Percentiles rank a stretch among this genome's conserved stretches.
Conservation (phyloP, 2,113 vertebrate species). For the Ifrita kowaldi region DNA sequence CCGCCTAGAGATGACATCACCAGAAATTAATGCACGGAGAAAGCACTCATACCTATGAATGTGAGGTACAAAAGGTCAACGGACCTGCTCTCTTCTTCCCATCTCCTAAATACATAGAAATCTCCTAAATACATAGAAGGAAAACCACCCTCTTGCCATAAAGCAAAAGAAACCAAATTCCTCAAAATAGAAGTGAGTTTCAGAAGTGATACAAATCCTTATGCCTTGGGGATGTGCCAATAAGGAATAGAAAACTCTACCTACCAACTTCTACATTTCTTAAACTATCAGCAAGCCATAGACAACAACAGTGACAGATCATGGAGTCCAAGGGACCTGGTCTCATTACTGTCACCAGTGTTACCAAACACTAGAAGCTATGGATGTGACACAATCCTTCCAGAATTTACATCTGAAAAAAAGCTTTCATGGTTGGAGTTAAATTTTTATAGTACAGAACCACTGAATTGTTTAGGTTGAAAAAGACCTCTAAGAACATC, state of each 20-base stretch:
- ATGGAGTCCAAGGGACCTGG: not conserved
- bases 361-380: not conserved
- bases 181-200: fast-evolving
- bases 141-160: not conserved
- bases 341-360: not conserved
- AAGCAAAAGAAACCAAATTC: not conserved
- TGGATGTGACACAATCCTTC: not conserved
- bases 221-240: fast-evolving
- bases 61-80: not conserved
- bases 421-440: not conserved
- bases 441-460: not conserved
- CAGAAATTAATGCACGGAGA: not conserved
- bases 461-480: not conserved
- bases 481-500: not conserved
- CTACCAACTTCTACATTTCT: not conserved
- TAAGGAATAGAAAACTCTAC: not conserved
- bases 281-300: not conserved
- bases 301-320: not conserved
- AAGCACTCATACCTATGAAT: fast-evolving
- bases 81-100: not conserved
- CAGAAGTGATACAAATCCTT: not conserved
- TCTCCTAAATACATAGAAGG: not conserved
- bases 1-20: not conserved
- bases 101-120: not conserved
- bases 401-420: not conserved